Base-by-base conservation (phyloP, 2,797 vertebrate species). In the Ctenopoma multispine region DNA sequence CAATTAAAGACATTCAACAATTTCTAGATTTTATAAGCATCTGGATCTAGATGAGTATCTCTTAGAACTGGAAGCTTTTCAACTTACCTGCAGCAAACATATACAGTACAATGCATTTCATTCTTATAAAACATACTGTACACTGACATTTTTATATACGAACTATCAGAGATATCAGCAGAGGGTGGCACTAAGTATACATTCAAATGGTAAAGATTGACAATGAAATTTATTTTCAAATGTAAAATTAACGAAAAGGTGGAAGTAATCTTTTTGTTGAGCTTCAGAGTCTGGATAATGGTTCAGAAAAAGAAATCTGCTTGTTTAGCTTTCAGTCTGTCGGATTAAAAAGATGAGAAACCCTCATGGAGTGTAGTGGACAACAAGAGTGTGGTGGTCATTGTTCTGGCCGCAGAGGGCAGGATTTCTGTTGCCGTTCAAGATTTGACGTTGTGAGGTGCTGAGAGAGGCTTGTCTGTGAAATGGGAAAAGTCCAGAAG, bases 361-460 rank as follows among this genome's bases (percentile, higher is more conserved):
- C 6, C n/a, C 27, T 85, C 53, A 90, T 17, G 89, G 87, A 9
- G 78, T 89, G 78, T 89, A 92, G 77, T 88, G 85, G 36, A 92
- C 91, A 20, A 88, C 72, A 5, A 92, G 69, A 11, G 81, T 61
- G 43, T 68, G 83, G 14, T 5, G 50, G 20, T 83, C 74, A n/a
- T 41, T 85, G 54, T 71, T 72, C 3, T 1, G 61, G 62, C 66
- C 70, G 60, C 67, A 81, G 72, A 48, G 60, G 8, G 48, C 31
- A 1, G 60, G 3, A 6, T 60, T 69, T 17, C 65, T 76, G n/a
- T 70, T 50, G 48, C 44, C 21, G 13, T 60, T 76, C 61, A 66
- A 27, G 58, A 64, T 55, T 24, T 55, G 77, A 36, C 62, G 57
- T 14, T 63, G 60, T 34, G 72, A 63, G 36, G 72, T 75, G 40